phyloP scores from a whole-genome alignment of 2,797 vertebrate genomes.

The Petrocephalus schoutedeni region DNA sequence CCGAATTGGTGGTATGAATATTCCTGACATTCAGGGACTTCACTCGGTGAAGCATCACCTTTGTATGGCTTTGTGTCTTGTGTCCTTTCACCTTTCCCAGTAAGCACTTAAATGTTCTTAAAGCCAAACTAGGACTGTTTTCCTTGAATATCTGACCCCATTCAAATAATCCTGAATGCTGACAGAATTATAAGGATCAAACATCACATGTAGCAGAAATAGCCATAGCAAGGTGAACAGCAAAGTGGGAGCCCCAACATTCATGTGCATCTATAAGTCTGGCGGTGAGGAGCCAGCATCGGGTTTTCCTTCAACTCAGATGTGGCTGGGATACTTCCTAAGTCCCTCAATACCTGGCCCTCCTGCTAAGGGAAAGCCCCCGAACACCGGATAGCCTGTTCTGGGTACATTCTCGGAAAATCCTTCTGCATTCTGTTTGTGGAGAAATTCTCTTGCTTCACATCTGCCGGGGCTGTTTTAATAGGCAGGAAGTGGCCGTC shows the following conservation, averaged over 20 bases:
- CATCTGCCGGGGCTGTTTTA: neutral
- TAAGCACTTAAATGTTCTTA: conserved; percentile 13
- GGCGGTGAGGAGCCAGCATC: neutral
- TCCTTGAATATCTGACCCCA: conserved; percentile 9
- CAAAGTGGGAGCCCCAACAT: neutral
- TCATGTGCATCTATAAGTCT: neutral
- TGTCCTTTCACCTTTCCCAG: conserved; percentile 10
- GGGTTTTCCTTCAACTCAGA: conserved; percentile 17
- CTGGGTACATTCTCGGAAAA: neutral
- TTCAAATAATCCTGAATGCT: conserved; percentile 19
- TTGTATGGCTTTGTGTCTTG: neutral
- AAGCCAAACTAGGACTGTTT: conserved; percentile 19
- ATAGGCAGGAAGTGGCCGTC: neutral
- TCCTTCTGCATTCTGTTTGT: neutral
- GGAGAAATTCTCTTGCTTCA: neutral
- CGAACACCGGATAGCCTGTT: neutral
- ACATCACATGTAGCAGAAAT: conserved; percentile 15
- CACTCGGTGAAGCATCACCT: neutral
- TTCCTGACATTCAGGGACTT: neutral
- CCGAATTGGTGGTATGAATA: neutral
- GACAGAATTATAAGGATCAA: conserved; percentile 2
- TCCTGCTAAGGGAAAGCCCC: neutral
- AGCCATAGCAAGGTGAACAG: neutral
- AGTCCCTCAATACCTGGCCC: neutral
- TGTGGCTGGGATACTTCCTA: neutral